Evolutionary conservation across 1,140 invertebrate genomes (phyloP).

Genomic region (Eufriesea mexicana): DNA sequence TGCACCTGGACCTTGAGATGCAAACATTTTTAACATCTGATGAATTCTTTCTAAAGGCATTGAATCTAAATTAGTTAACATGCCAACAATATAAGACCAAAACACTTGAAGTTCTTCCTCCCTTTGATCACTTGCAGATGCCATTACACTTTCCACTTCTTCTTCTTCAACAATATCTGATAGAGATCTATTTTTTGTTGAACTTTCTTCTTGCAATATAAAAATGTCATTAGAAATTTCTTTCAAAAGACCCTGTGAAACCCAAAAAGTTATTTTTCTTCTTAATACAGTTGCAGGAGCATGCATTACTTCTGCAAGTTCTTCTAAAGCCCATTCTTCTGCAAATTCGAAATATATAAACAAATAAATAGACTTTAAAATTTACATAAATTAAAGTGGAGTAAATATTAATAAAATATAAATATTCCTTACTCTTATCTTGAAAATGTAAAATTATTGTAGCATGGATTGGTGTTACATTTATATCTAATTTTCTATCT

Average conservation of each 20-base stretch:
- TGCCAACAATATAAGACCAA: slow-evolving; percentile 98
- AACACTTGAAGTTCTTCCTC: slow-evolving; percentile 97
- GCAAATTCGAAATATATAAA: slow-evolving; percentile 56
- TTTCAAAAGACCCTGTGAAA: slow-evolving; percentile 91
- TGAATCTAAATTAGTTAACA: slow-evolving; percentile 97
- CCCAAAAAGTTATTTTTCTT: slow-evolving; percentile 95
- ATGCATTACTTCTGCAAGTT: slow-evolving; percentile 91
- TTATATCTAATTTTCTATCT: slow-evolving; percentile 90
- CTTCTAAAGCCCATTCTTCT: slow-evolving; percentile 92
- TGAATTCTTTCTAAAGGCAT: slow-evolving; percentile 96
- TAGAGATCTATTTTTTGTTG: slow-evolving; percentile 81
- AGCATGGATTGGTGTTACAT: slow-evolving; percentile 95
- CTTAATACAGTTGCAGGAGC: slow-evolving; percentile 91
- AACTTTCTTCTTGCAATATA: slow-evolving; percentile 89
- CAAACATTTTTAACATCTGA: slow-evolving; percentile 98
- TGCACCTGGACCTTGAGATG: slow-evolving; percentile 91
- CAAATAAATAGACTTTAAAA: neutral
- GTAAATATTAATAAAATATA: neutral
- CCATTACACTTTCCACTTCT: slow-evolving; percentile 95
- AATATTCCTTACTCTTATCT: slow-evolving; percentile 86
- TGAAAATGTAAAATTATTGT: slow-evolving; percentile 98
- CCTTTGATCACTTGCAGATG: slow-evolving; percentile 94
- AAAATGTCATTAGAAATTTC: slow-evolving; percentile 90
- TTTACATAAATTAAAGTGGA: neutral
- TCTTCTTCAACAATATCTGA: slow-evolving; percentile 92